Conservation (phyloP, 2,797 vertebrate species). For the Chrysocyon brachyurus region DNA sequence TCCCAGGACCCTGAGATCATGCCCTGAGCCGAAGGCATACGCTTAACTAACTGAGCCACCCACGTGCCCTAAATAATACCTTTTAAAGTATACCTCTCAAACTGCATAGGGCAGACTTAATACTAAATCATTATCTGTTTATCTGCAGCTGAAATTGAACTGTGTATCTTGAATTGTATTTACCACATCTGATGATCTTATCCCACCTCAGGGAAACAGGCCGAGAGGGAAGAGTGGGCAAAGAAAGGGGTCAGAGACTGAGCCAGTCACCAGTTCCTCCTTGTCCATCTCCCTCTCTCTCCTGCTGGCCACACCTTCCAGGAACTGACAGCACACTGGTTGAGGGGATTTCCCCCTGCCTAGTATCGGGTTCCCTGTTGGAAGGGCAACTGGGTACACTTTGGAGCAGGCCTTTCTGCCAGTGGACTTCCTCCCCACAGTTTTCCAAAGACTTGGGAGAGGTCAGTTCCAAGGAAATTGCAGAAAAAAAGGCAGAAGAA, state of each 20-base stretch:
- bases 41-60: too few relatives aligned
- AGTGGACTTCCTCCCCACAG: background rate
- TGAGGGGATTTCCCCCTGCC: background rate
- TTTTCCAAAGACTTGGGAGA: background rate
- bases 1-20: too few relatives aligned
- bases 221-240: background rate
- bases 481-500: background rate
- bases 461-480: background rate
- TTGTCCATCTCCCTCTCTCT: background rate
- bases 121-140: background rate
- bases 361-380: background rate
- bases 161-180: background rate
- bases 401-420: background rate
- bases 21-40: too few relatives aligned
- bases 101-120: background rate
- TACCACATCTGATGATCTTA: background rate
- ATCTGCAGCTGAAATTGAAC: background rate
- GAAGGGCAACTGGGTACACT: background rate
- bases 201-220: background rate
- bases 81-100: background rate
- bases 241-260: background rate
- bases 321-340: background rate
- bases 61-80: too few relatives aligned
- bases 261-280: background rate
- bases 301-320: background rate